These are phyloP conservation scores for Hydractinia symbiolongicarpus DNA, from an alignment of 30 jellyfish, hydroid and myxozoan genomes.

Conservation along the genomic window DNA sequence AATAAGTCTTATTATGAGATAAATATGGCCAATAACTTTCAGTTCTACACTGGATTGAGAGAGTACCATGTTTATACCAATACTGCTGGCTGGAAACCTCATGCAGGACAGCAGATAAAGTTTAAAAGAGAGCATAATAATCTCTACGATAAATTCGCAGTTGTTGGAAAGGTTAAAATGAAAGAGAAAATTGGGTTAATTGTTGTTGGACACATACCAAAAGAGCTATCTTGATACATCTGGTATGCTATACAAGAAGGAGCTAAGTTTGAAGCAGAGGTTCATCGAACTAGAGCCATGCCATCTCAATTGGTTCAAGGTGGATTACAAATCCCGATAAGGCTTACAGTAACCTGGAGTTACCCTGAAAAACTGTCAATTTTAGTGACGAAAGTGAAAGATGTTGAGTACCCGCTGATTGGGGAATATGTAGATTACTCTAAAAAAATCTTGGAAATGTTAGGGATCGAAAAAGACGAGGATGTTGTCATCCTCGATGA, in stretches of 20 bases:
- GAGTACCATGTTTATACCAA: slow-evolving; percentile 5
- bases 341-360: neutral
- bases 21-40: neutral
- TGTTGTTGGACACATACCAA: slow-evolving; percentile 5
- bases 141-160: neutral
- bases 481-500: neutral
- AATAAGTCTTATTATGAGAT: too few relatives aligned
- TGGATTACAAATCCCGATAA: neutral
- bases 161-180: neutral
- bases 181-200: slow-evolving; percentile 11
- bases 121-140: neutral
- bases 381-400: neutral
- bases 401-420: neutral
- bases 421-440: neutral
- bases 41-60: slow-evolving; percentile 21
- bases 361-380: neutral
- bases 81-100: slow-evolving; percentile 9
- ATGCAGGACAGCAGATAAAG: neutral
- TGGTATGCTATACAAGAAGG: slow-evolving; percentile 8
- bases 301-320: neutral
- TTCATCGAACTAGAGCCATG: neutral
- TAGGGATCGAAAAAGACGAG: neutral
- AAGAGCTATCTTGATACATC: neutral
- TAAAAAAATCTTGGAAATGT: neutral
- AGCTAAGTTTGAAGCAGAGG: neutral